These are phyloP conservation scores for Magallana ariakensis DNA, from an alignment of 1,140 invertebrate genomes.

Conservation along the genomic window DNA sequence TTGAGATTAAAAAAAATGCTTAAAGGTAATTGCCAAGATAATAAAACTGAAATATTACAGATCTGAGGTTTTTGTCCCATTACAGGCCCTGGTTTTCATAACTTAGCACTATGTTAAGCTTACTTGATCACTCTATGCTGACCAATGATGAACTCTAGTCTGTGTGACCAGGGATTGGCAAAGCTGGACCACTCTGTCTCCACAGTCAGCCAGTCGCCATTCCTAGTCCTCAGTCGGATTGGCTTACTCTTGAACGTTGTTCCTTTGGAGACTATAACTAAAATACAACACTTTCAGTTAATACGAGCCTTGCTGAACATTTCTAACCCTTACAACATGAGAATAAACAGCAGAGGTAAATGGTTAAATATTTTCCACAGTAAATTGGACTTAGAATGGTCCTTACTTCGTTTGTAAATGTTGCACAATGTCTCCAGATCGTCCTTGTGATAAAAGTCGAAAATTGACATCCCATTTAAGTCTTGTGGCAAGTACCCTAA, in stretches of 20 bases:
- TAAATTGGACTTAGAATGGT: neutral
- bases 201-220: conserved; percentile 89
- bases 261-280: conserved; percentile 84
- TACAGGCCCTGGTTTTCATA: no score
- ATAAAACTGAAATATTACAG: no score
- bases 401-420: conserved; percentile 89
- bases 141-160: conserved; percentile 93
- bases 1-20: no score
- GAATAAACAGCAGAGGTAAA: no score
- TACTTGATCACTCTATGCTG: conserved; percentile 91
- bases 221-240: conserved; percentile 89
- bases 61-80: no score
- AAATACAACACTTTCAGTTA: conserved; percentile 48
- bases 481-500: conserved; percentile 94
- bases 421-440: conserved; percentile 89
- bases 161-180: conserved; percentile 92
- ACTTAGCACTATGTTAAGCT: neutral
- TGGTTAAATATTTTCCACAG: no score
- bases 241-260: conserved; percentile 88
- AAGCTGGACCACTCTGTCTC: conserved; percentile 97
- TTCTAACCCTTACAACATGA: no score
- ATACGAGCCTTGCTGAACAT: no score
- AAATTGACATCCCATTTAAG: conserved; percentile 88
- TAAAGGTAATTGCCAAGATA: no score
- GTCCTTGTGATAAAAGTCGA: conserved; percentile 93